Conservation (phyloP, 2,888 invertebrate genomes). For the Hirtodrosophila trivittata region DNA sequence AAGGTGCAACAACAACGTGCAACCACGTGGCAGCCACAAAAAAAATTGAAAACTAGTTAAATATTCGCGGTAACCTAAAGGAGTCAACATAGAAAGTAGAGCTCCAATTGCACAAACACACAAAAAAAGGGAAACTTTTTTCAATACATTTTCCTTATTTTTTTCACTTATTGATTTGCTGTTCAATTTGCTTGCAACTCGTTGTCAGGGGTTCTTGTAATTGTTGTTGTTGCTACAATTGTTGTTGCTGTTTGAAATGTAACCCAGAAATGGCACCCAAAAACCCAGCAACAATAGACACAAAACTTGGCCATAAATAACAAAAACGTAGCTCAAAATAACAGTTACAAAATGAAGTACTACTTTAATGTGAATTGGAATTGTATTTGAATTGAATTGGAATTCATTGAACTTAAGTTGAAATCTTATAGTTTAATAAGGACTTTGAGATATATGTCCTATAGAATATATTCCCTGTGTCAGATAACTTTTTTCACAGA, state of each 20-base stretch:
- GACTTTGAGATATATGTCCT: no score
- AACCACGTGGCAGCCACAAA: constrained; percentile 41
- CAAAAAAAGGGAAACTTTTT: constrained; percentile 17
- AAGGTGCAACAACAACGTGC: constrained; percentile 9
- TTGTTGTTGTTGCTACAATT: constrained; percentile 21
- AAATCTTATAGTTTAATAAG: no score
- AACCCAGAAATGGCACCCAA: constrained; percentile 64
- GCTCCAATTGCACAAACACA: constrained; percentile 28
- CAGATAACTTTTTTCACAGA: no score
- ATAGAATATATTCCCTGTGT: no score
- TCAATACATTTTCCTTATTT: constrained; percentile 5
- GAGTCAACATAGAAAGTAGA: constrained; percentile 49
- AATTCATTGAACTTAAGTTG: no score
- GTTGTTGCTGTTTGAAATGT: constrained; percentile 47
- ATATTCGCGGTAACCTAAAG: constrained; percentile 56
- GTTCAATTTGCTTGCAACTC: constrained; percentile 72
- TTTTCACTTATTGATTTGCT: constrained; percentile 67
- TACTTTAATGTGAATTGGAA: no score
- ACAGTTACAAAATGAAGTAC: constrained; percentile 18
- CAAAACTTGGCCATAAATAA: constrained; percentile 70
- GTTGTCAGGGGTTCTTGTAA: constrained; percentile 42
- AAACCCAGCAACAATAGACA: constrained; percentile 38
- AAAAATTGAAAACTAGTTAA: constrained; percentile 75
- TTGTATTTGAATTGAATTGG: no score
- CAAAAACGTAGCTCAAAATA: constrained; percentile 58